Base-by-base conservation (phyloP, 1,140 invertebrate genomes). In the Drosophila hydei region DNA sequence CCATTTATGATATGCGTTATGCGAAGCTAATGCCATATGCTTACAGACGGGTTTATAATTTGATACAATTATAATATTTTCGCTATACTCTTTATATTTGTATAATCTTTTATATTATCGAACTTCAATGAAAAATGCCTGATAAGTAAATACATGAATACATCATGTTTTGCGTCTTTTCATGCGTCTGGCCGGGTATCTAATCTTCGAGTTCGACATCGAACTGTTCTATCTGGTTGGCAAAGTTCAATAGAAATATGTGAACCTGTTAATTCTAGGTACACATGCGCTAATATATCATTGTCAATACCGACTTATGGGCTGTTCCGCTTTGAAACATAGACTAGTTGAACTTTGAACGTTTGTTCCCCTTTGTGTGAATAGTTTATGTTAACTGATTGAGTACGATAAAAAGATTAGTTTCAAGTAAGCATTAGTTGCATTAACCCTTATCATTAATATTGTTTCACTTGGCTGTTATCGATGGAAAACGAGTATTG, bases 241-340 rank as follows among this genome's bases (percentile, higher is more conserved):
- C 14, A 16, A 33, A 33, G 30, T 33, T 42, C 6, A 8, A 16
- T 14, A 18, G n/a, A 42, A 40, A 40, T 2, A 40, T 40, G 42
- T 43, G 19, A 8, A 45, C 14, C 7, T 11, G 43, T 8, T 12
- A 45, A 21, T 45, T 18, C 12, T 33, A 12, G 30, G 3, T 11
- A 33, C 30, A 45, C 43, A 45, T 19, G 9, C 19, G 43, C 43
- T 21, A 45, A 45, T n/a, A 21, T 45, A 19, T 45, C 43, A 45
- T 12, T 21, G 43, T 21, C 43, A 45, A 45, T 42, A 42, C 1
- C 38, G 14, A 2, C 38, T 42, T 42, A 33, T 33, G 30, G 30
- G 30, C 30, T 33, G 30, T 33, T 33, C 11, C 9, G 11, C 27
- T 30, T 7, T 30, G 9, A 11, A 33, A 11, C 30, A 33, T 33